phyloP scores from a whole-genome alignment of 2,797 vertebrate genomes.

The Bryconaethiops microstoma region DNA sequence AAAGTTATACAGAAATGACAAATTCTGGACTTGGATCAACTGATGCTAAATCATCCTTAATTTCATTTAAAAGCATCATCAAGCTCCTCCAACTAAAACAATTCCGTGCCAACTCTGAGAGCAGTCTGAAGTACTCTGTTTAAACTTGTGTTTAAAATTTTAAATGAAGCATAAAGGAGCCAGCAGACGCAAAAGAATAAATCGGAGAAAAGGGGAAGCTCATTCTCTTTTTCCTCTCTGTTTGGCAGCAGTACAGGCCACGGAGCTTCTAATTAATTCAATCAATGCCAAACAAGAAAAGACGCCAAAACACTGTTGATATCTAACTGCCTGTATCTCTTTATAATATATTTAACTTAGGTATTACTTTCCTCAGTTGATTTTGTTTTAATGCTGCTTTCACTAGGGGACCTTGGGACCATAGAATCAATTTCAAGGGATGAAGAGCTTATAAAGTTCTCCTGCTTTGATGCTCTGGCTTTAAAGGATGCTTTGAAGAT shows the following conservation, averaged over 20 bases:
- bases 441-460: neutral
- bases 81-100: neutral
- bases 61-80: neutral
- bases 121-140: neutral
- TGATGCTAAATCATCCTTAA: neutral
- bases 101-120: neutral
- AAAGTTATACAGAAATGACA: neutral
- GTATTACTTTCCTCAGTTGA: neutral
- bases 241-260: neutral
- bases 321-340: neutral
- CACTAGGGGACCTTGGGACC: neutral
- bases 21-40: neutral
- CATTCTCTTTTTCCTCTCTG: conserved; percentile 5
- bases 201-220: conserved; percentile 10
- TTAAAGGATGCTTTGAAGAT: neutral
- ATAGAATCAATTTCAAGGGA: neutral
- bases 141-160: conserved; percentile 7
- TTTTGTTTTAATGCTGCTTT: neutral
- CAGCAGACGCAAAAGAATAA: conserved; percentile 23
- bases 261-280: conserved; percentile 18
- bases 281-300: neutral
- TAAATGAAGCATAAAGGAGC: neutral
- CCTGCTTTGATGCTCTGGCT: conserved; percentile 9
- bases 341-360: neutral
- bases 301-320: neutral